Evolutionary conservation across 2,113 vertebrate species (phyloP).

Genomic region (Thinocorus orbignyianus): DNA sequence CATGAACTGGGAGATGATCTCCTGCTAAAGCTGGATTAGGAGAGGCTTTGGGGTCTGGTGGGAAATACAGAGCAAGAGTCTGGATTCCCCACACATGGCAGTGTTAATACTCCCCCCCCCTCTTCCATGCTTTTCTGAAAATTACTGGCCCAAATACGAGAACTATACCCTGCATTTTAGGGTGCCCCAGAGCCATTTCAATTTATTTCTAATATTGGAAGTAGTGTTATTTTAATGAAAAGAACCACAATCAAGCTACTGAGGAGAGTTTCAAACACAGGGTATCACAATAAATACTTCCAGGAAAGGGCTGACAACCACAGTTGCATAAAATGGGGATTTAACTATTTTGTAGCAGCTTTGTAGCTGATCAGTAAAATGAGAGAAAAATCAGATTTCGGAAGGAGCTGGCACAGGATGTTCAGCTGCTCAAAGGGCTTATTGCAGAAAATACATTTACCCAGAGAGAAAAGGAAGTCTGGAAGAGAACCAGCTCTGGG

Average conservation of each 20-base stretch:
- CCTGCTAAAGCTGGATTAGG: conserved; percentile 38
- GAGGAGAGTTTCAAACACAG: not conserved
- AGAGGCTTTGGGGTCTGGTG: not conserved
- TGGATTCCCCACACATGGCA: not conserved
- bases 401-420: not conserved
- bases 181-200: not conserved
- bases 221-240: not conserved
- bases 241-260: not conserved
- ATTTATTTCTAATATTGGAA: not conserved
- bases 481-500: not conserved
- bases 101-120: not conserved
- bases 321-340: not conserved
- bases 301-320: not conserved
- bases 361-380: not conserved
- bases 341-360: conserved; percentile 25
- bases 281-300: not conserved
- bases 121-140: not conserved
- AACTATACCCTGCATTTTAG: not conserved
- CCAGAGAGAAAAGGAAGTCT: not conserved
- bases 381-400: not conserved
- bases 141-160: not conserved
- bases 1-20: not conserved
- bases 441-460: conserved; percentile 9
- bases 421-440: not conserved
- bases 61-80: not conserved